phyloP scores from a whole-genome alignment of 2,113 vertebrate species.

The Willisornis vidua region DNA sequence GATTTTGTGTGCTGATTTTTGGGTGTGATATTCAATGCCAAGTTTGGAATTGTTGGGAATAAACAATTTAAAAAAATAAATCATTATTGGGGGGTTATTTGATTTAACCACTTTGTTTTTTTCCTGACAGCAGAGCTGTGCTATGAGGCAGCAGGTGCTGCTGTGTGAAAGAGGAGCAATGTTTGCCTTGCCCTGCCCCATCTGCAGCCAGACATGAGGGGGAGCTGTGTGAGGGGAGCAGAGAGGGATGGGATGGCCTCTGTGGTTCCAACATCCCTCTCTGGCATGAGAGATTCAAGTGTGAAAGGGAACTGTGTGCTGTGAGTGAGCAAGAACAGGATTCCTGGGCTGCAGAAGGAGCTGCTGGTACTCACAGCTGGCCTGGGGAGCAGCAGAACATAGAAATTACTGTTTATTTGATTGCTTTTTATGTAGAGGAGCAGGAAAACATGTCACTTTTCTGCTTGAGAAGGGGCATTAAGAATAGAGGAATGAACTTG shows the following conservation, averaged over 20 bases:
- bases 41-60: not conserved
- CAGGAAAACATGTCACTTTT: not conserved
- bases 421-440: not conserved
- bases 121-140: not conserved
- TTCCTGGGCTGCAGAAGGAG: not conserved
- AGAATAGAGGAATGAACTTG: not conserved
- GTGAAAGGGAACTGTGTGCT: not conserved
- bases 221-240: constrained; percentile 15
- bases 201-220: not conserved
- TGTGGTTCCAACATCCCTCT: not conserved
- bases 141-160: too few species aligned
- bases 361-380: not conserved
- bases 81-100: not conserved
- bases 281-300: not conserved
- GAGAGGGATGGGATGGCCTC: rapidly evolving
- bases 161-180: not conserved
- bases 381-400: not conserved
- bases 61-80: not conserved
- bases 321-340: not conserved
- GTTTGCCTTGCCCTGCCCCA: not conserved
- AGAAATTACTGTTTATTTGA: not conserved
- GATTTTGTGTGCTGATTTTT: not conserved
- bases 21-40: not conserved
- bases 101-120: not conserved
- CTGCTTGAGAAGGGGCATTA: not conserved